Conservation (phyloP, 2,888 invertebrate genomes). For the Nomada flava region DNA sequence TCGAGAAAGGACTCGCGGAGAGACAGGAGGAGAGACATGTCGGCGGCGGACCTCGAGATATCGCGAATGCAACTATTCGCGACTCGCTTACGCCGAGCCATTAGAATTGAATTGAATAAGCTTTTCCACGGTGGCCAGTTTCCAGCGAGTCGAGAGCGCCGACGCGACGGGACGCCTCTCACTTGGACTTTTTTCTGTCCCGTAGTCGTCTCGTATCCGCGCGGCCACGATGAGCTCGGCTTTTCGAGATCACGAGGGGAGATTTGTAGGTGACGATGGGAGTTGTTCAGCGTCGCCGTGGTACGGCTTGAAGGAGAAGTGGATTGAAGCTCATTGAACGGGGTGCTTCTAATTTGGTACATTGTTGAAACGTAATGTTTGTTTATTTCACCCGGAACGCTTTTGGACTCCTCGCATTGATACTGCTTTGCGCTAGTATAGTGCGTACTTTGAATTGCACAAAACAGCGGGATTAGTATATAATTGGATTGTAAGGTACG, state of each 20-base stretch:
- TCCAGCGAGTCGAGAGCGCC: slow-evolving; percentile 53
- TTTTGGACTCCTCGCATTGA: too few species aligned
- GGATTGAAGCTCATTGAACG: background rate
- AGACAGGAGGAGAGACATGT: slow-evolving; percentile 17
- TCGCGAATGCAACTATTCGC: slow-evolving; percentile 65
- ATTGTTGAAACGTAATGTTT: too few species aligned
- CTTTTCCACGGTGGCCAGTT: slow-evolving; percentile 71
- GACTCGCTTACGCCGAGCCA: slow-evolving; percentile 45
- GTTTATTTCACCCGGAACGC: too few species aligned
- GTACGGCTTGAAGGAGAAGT: background rate
- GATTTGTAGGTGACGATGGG: slow-evolving; percentile 8
- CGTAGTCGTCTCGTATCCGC: background rate
- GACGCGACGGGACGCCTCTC: slow-evolving; percentile 59
- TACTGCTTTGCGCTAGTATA: too few species aligned
- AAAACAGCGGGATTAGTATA: too few species aligned
- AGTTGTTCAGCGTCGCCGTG: too few species aligned
- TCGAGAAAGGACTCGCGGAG: slow-evolving; percentile 53
- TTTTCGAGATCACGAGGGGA: slow-evolving; percentile 24
- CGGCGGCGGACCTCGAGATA: slow-evolving; percentile 34
- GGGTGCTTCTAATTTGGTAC: too few species aligned
- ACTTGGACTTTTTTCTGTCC: slow-evolving; percentile 45
- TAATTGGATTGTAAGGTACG: too few species aligned
- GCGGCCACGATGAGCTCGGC: background rate
- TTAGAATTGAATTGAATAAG: slow-evolving; percentile 78
- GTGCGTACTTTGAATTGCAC: too few species aligned